These are phyloP conservation scores for Rostratula benghalensis DNA, from an alignment of 2,113 vertebrate species.

Conservation along the genomic window DNA sequence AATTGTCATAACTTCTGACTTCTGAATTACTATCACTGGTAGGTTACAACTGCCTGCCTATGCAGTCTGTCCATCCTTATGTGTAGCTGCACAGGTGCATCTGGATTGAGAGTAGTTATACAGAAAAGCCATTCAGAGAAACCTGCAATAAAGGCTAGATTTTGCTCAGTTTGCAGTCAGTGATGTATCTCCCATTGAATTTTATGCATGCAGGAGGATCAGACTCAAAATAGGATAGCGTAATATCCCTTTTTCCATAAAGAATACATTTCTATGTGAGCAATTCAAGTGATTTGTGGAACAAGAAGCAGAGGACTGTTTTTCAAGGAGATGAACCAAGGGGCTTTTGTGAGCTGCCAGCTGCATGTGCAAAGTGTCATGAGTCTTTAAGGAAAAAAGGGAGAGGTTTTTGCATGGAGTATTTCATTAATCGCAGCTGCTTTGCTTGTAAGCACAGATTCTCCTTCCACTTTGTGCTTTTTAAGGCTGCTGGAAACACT, in stretches of 20 bases:
- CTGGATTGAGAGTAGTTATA: neutral
- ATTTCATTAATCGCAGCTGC: slow-evolving; percentile 43
- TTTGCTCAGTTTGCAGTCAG: neutral
- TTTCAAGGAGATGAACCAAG: neutral
- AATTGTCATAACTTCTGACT: neutral
- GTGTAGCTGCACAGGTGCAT: neutral
- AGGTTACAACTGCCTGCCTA: neutral
- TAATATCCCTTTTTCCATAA: slow-evolving; percentile 3
- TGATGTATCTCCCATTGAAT: neutral
- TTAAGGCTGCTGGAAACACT: neutral
- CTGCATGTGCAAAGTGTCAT: slow-evolving; percentile 46
- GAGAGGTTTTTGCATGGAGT: neutral
- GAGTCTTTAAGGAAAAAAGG: slow-evolving; percentile 16
- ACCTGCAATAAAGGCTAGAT: neutral
- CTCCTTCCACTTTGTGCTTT: neutral
- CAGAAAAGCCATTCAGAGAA: neutral
- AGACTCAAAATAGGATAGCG: neutral
- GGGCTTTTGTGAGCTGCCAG: slow-evolving; percentile 50
- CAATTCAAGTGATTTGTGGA: slow-evolving; percentile 19
- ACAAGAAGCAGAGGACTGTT: slow-evolving; percentile 31
- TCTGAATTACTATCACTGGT: neutral
- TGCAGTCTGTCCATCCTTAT: neutral
- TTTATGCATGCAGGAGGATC: neutral
- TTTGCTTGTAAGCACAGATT: slow-evolving; percentile 1
- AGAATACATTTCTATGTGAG: neutral